Percentiles rank a stretch among this genome's conserved stretches.
These are phyloP conservation scores for Flexamia atlantica DNA, from an alignment of 2,888 invertebrate genomes.

Conservation along the genomic window DNA sequence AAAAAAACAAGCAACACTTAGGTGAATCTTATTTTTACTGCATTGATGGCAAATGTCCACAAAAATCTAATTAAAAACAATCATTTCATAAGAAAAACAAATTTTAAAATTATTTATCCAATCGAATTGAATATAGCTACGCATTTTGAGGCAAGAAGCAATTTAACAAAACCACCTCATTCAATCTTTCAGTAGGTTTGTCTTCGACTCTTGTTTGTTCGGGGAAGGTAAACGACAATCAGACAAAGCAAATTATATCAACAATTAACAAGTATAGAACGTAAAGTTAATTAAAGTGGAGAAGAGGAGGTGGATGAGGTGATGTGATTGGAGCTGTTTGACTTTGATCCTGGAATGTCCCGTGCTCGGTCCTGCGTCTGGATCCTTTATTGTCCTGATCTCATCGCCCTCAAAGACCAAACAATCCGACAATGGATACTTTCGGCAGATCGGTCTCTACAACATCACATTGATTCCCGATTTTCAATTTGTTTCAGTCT, in stretches of 20 bases:
- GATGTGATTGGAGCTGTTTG: slow-evolving; percentile 51
- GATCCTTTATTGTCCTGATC: slow-evolving; percentile 35
- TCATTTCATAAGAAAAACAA: no score
- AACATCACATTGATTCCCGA: slow-evolving; percentile 11
- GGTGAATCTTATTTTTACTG: no score
- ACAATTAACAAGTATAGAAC: slow-evolving; percentile 56
- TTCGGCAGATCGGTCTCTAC: neutral
- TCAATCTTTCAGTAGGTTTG: neutral
- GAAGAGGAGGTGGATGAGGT: no score
- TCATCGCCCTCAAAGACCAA: slow-evolving; percentile 39
- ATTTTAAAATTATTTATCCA: no score
- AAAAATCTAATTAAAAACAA: no score
- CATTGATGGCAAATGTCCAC: no score
- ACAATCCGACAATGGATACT: slow-evolving; percentile 27
- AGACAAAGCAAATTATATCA: slow-evolving; percentile 53
- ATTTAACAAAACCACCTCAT: no score
- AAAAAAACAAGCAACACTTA: no score
- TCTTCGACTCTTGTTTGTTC: neutral
- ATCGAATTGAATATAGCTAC: no score
- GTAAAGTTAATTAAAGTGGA: slow-evolving; percentile 39
- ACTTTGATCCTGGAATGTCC: slow-evolving; percentile 56
- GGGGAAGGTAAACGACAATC: slow-evolving; percentile 13
- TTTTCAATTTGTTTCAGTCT: slow-evolving; percentile 20
- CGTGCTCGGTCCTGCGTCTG: neutral
- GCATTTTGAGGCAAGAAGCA: no score